phyloP scores from a whole-genome alignment of 2,888 invertebrate genomes.

The Caenorhabditis sp. region DNA sequence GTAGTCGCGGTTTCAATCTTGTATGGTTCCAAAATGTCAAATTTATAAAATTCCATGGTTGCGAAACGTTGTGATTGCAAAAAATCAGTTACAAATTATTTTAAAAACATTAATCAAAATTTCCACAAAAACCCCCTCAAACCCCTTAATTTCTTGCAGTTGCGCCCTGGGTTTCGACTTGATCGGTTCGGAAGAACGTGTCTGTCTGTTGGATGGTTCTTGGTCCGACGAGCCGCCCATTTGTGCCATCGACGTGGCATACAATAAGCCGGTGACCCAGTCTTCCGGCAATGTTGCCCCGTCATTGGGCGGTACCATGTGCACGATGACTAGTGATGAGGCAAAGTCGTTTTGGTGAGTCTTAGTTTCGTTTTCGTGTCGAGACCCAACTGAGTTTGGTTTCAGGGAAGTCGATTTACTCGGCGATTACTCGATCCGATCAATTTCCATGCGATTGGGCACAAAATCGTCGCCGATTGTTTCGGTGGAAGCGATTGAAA shows the following conservation, averaged over 20 bases:
- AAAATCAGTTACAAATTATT: too few species aligned
- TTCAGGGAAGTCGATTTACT: conserved; percentile 72
- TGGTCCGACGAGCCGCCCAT: conserved; percentile 74
- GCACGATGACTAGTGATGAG: conserved; percentile 70
- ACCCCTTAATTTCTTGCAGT: too few species aligned
- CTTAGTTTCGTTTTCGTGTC: too few species aligned
- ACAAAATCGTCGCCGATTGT: conserved; percentile 63
- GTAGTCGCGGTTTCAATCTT: too few species aligned
- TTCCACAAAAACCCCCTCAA: too few species aligned
- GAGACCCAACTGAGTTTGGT: not conserved
- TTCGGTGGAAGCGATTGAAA: conserved; percentile 65
- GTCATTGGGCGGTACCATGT: conserved; percentile 62
- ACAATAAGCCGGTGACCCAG: conserved; percentile 72
- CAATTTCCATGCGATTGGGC: conserved; percentile 63
- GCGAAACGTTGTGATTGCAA: too few species aligned
- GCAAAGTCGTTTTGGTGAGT: conserved; percentile 69
- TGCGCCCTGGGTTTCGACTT: conserved; percentile 94
- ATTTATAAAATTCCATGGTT: too few species aligned
- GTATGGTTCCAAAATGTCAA: too few species aligned
- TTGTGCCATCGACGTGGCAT: conserved; percentile 78
- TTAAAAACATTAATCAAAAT: too few species aligned
- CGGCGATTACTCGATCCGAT: conserved; percentile 66
- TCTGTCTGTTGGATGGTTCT: conserved; percentile 81
- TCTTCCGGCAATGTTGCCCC: conserved; percentile 68
- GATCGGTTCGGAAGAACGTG: conserved; percentile 91